Evolutionary conservation across 2,797 vertebrate species (phyloP).

Genomic region (Argyrosomus regius): DNA sequence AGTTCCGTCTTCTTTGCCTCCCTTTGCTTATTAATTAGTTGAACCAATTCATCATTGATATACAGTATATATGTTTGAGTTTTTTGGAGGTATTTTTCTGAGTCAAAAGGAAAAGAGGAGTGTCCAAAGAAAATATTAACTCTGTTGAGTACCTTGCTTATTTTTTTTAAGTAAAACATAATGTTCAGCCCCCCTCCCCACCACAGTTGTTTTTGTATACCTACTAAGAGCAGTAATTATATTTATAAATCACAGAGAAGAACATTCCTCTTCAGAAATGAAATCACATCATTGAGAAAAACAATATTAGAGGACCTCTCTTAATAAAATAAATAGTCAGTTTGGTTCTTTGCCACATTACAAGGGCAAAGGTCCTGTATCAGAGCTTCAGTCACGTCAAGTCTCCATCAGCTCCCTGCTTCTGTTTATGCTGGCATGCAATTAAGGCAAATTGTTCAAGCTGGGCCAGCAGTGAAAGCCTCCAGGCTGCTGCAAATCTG

Average conservation of each 20-base stretch:
- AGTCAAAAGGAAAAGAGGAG: background rate
- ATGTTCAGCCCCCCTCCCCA: background rate
- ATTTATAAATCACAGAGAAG: background rate
- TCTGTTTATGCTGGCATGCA: conserved; percentile 72
- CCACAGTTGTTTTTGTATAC: background rate
- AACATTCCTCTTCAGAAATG: conserved; percentile 4
- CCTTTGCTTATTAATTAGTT: background rate
- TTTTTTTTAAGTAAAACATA: background rate
- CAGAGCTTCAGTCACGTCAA: conserved; percentile 47
- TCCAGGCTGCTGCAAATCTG: conserved; percentile 52
- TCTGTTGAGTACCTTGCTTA: background rate
- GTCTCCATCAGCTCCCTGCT: conserved; percentile 64
- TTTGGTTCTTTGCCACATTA: conserved; percentile 38
- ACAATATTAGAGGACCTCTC: conserved; percentile 10
- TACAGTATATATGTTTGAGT: background rate
- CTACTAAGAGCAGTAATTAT: background rate
- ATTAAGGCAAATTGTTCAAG: conserved; percentile 62
- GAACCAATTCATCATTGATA: background rate
- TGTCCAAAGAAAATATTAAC: conserved; percentile 10
- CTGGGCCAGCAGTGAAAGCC: conserved; percentile 51
- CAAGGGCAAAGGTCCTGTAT: conserved; percentile 45
- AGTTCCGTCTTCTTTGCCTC: background rate
- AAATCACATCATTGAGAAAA: conserved; percentile 29
- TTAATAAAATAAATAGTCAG: conserved; percentile 21
- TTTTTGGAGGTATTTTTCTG: background rate